Percentiles rank a stretch among this genome's conserved stretches.
Evolutionary conservation across 2,797 vertebrate genomes (phyloP).

Genomic region (Clarias platycephalus): DNA sequence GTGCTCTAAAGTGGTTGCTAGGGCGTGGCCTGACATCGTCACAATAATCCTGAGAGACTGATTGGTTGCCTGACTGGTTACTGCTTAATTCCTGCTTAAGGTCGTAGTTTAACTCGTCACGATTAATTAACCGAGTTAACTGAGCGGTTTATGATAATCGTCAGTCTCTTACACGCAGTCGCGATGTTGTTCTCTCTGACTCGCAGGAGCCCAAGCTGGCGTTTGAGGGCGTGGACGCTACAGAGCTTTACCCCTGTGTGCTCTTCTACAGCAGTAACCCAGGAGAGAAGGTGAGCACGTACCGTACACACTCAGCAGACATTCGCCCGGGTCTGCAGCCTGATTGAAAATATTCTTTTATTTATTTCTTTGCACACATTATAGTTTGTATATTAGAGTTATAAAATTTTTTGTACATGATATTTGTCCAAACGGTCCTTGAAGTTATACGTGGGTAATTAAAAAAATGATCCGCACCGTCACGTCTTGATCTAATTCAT

Average conservation of each 20-base stretch:
- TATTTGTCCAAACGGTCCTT: not conserved
- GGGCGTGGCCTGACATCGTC: no score
- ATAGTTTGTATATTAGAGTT: not conserved
- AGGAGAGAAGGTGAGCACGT: conserved; percentile 75
- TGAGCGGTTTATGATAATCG: not conserved
- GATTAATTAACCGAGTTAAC: not conserved
- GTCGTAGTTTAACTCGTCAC: not conserved
- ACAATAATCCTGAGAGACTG: no score
- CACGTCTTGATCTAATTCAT: no score
- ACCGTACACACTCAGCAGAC: no score
- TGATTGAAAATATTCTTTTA: not conserved
- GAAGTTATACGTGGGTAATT: no score
- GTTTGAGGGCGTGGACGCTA: conserved; percentile 79
- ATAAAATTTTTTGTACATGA: not conserved
- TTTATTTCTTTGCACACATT: not conserved
- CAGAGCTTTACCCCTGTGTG: conserved; percentile 80
- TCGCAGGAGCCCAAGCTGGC: conserved; percentile 79
- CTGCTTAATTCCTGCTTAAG: no score
- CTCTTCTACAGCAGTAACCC: conserved; percentile 85
- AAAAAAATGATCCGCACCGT: no score
- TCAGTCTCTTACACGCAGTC: not conserved
- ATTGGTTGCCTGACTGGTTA: no score
- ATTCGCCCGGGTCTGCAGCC: not conserved
- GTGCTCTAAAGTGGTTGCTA: no score
- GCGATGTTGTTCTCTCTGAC: conserved; percentile 17